phyloP scores from a whole-genome alignment of 2,113 vertebrate genomes.

The Barnardius zonarius region DNA sequence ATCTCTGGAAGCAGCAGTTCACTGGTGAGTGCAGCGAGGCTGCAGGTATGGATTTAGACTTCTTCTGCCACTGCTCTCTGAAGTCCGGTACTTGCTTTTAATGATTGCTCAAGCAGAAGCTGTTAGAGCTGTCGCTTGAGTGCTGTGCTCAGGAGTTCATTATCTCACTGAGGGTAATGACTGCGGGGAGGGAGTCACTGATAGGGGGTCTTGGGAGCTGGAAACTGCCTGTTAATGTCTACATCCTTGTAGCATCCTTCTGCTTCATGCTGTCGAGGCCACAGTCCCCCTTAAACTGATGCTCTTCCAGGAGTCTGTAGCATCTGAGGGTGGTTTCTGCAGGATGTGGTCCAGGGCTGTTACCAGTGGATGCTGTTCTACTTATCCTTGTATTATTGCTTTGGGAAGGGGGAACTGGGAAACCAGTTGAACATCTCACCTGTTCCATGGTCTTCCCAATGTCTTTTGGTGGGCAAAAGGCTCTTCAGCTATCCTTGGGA shows the following conservation, averaged over 20 bases:
- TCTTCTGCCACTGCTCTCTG: neutral
- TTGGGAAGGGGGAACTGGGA: neutral
- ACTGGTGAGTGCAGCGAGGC: neutral
- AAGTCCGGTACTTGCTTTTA: neutral
- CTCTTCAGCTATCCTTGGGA: neutral
- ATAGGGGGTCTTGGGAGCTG: neutral
- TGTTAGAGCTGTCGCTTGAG: neutral
- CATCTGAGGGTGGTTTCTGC: neutral
- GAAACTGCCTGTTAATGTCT: neutral
- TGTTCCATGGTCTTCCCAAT: fast-evolving
- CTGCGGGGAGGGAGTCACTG: neutral
- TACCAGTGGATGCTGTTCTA: too few relatives aligned
- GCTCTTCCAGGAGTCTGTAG: neutral
- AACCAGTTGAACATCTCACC: neutral
- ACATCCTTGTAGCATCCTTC: fast-evolving
- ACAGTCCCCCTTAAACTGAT: fast-evolving
- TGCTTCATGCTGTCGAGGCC: neutral
- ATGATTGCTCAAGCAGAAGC: neutral
- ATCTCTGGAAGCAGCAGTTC: neutral
- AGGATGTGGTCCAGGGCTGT: neutral
- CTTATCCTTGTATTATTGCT: neutral
- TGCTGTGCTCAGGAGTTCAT: neutral
- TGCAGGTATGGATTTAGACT: neutral
- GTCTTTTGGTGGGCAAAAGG: neutral
- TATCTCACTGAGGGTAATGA: neutral